A percentile compares a stretch with the other conserved stretches of the same genome.
These are phyloP conservation scores for Hecatera dysodea DNA, from an alignment of 2,888 invertebrate species.

Conservation along the genomic window DNA sequence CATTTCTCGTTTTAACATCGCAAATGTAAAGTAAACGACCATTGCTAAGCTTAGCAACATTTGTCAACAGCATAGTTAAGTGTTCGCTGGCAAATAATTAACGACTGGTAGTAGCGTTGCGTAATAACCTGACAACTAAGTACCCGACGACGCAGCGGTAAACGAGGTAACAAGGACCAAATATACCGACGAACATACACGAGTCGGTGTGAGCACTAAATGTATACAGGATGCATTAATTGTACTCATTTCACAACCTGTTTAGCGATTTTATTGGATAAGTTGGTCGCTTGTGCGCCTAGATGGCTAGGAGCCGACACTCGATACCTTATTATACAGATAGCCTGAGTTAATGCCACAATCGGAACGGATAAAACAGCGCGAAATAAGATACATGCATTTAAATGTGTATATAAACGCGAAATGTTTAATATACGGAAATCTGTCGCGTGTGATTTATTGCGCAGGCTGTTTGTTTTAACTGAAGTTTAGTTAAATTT, in stretches of 20 bases:
- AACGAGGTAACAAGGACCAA: conserved; percentile 56
- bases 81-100: conserved; percentile 66
- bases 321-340: conserved; percentile 51
- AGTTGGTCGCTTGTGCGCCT: conserved; percentile 48
- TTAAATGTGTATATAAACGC: conserved; percentile 46
- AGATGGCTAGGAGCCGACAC: conserved; percentile 26
- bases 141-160: conserved; percentile 51
- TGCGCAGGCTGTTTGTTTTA: conserved; percentile 10
- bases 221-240: conserved; percentile 61
- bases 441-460: conserved; percentile 40
- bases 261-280: conserved; percentile 61
- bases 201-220: conserved; percentile 21
- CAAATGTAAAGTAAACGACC: conserved; percentile 69
- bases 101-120: conserved; percentile 57
- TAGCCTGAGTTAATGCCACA: conserved; percentile 55
- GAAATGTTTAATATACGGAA: conserved; percentile 39
- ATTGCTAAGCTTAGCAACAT: conserved; percentile 66
- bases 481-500: conserved; percentile 10
- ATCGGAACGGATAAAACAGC: conserved; percentile 33
- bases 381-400: conserved; percentile 51
- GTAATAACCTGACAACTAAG: conserved; percentile 63
- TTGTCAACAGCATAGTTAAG: conserved; percentile 74
- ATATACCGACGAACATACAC: conserved; percentile 40
- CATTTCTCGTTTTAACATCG: conserved; percentile 61
- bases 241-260: conserved; percentile 61